Conservation (phyloP, 2,888 invertebrate species). For the Chrysopilus asiliformis region DNA sequence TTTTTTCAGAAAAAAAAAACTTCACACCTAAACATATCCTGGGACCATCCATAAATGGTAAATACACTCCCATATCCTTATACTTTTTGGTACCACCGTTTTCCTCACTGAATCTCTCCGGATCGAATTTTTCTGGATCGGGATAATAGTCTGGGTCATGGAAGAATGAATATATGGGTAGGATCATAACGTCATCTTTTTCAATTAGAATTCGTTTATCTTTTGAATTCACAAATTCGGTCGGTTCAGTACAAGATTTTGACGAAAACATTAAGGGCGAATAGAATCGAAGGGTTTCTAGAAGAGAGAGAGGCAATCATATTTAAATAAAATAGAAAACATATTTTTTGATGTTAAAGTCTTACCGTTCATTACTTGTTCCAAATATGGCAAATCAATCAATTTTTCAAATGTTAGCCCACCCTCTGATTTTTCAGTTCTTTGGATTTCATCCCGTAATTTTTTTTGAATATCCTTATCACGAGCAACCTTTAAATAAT, state of each 20-base stretch:
- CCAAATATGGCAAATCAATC: constrained; percentile 22
- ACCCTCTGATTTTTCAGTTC: constrained; percentile 15
- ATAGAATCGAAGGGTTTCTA: constrained; percentile 2
- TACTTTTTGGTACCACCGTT: constrained; percentile 19
- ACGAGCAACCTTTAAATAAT: constrained; percentile 17
- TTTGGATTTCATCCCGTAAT: constrained; percentile 21
- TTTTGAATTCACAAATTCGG: constrained; percentile 1
- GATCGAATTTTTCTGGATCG: constrained; percentile 39
- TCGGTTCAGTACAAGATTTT: not conserved
- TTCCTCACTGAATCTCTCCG: constrained; percentile 37
- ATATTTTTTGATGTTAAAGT: not conserved
- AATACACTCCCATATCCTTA: constrained; percentile 22
- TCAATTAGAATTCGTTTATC: too few species aligned
- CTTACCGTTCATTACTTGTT: constrained; percentile 23
- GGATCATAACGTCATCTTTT: constrained; percentile 16
- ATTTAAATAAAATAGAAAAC: too few species aligned
- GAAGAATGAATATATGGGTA: constrained; percentile 28
- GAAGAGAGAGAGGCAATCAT: too few species aligned
- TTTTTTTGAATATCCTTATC: constrained; percentile 20
- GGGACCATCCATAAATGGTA: constrained; percentile 36
- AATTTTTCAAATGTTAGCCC: constrained; percentile 20
- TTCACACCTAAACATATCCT: constrained; percentile 29
- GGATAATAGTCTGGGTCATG: constrained; percentile 37
- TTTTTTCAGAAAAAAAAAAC: not conserved
- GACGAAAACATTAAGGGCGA: not conserved